phyloP scores from a whole-genome alignment of 2,797 vertebrate species.

The Australoheros facetus region DNA sequence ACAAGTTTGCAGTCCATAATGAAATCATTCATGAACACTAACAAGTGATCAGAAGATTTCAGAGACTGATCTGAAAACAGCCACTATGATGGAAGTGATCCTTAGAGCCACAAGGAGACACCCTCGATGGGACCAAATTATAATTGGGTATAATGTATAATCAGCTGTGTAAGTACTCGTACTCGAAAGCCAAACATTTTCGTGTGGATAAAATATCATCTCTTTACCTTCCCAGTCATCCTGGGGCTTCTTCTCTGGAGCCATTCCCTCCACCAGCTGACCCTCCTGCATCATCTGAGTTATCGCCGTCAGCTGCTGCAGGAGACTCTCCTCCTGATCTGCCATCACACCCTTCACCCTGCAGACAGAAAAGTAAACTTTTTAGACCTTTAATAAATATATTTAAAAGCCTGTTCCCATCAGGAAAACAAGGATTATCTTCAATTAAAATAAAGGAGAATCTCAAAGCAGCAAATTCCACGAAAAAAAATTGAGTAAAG shows the following conservation, averaged over 20 bases:
- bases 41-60: no score
- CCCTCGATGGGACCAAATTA: no score
- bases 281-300: constrained; percentile 92
- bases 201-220: not conserved
- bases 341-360: constrained; percentile 83
- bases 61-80: no score
- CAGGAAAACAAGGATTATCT: no score
- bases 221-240: constrained; percentile 86
- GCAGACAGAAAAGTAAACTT: not conserved
- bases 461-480: no score
- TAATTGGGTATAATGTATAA: not conserved
- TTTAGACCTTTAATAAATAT: not conserved
- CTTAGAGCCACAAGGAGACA: no score
- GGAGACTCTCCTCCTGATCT: constrained; percentile 90
- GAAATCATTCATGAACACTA: no score
- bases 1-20: no score
- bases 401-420: not conserved
- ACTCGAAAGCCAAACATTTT: not conserved
- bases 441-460: no score
- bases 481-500: no score
- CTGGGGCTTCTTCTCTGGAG: constrained; percentile 83
- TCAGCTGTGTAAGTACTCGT: no score
- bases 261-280: constrained; percentile 84
- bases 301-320: constrained; percentile 93
- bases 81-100: no score